A percentile compares a stretch with the other conserved stretches of the same genome.
Evolutionary conservation across 2,888 invertebrate species (phyloP).

Genomic region (Emmelina monodactyla): DNA sequence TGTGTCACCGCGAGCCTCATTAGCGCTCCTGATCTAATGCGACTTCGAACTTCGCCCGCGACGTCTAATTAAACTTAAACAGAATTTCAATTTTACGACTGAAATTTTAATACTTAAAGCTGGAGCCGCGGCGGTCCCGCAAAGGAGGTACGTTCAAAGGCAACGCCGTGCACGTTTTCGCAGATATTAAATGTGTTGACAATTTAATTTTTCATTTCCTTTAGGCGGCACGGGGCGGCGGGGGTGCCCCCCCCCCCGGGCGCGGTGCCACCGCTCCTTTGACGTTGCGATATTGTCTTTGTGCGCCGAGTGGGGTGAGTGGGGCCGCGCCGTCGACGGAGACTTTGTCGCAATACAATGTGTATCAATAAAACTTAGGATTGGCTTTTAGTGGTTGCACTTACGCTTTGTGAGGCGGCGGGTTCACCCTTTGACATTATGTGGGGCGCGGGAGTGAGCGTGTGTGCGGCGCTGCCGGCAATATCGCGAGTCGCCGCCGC

Average conservation of each 20-base stretch:
- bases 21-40: conserved; percentile 61
- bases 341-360: conserved; percentile 68
- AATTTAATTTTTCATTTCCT: conserved; percentile 68
- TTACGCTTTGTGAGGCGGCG: conserved; percentile 66
- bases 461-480: conserved; percentile 37
- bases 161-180: conserved; percentile 63
- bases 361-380: conserved; percentile 68
- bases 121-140: conserved; percentile 46
- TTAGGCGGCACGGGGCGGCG: conserved; percentile 38
- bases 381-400: conserved; percentile 68
- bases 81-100: conserved; percentile 61
- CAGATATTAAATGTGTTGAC: conserved; percentile 68
- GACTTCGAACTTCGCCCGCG: conserved; percentile 53
- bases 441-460: conserved; percentile 37
- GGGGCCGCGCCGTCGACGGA: conserved; percentile 48
- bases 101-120: conserved; percentile 62
- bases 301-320: conserved; percentile 59
- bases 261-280: conserved; percentile 49
- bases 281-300: conserved; percentile 68
- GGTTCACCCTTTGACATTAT: conserved; percentile 65
- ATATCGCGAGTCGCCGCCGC: conserved; percentile 43
- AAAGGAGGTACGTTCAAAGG: conserved; percentile 59
- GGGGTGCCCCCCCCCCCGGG: conserved; percentile 26
- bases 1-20: conserved; percentile 60
- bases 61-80: conserved; percentile 61